These are phyloP conservation scores for Callospermophilus lateralis DNA, from an alignment of 2,113 vertebrate genomes.

Conservation along the genomic window DNA sequence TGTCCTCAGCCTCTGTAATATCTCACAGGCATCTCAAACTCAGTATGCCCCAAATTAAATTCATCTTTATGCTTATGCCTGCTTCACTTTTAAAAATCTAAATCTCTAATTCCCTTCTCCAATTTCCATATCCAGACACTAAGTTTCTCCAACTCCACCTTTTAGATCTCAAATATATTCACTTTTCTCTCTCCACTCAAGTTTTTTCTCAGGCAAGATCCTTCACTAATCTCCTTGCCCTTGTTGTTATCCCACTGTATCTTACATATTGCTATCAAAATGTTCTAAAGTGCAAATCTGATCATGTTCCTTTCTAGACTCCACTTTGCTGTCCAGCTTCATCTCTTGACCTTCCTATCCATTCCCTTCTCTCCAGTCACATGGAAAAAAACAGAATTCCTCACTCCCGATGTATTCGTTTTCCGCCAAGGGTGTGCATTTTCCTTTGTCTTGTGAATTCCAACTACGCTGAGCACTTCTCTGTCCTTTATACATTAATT, in stretches of 20 bases:
- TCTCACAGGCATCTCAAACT: conserved; percentile 4
- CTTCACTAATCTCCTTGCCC: not conserved
- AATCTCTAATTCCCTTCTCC: conserved; percentile 9
- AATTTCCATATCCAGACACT: not conserved
- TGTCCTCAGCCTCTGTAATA: not conserved
- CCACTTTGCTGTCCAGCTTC: not conserved
- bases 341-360: not conserved
- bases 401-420: not conserved
- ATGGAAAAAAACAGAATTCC: not conserved
- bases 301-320: not conserved
- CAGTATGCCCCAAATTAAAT: conserved; percentile 39
- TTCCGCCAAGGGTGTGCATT: not conserved
- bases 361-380: not conserved
- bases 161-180: not conserved
- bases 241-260: not conserved
- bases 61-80: not conserved
- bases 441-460: conserved; percentile 11
- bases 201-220: not conserved
- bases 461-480: not conserved
- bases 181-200: not conserved
- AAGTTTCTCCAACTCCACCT: not conserved
- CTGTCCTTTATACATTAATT: not conserved
- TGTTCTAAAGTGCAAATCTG: not conserved
- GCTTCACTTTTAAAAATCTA: not conserved
- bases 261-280: not conserved